phyloP scores from a whole-genome alignment of 2,113 vertebrate species.

The Megaceryle torquata region DNA sequence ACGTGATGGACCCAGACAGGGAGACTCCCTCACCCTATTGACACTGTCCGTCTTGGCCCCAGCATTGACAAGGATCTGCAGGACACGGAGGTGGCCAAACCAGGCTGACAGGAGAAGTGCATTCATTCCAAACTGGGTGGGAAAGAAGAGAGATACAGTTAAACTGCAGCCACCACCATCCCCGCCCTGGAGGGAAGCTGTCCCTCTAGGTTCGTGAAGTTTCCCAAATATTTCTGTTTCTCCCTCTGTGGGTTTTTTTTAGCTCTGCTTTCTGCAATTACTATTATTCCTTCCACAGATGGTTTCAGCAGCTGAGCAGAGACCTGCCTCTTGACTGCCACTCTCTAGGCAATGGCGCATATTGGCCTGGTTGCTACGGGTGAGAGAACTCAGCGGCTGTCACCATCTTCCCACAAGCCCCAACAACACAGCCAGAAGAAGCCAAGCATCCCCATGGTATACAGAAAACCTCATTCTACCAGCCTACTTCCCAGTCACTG shows the following conservation, averaged over 20 bases:
- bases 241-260: not conserved
- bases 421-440: not conserved
- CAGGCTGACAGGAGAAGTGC: conserved; percentile 87
- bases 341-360: not conserved
- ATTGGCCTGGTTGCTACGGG: not conserved
- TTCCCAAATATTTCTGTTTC: not conserved
- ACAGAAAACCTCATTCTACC: not conserved
- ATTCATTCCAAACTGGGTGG: conserved; percentile 89
- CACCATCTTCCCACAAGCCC: not conserved
- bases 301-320: not conserved
- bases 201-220: not conserved
- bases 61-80: conserved; percentile 85
- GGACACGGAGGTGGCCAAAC: conserved; percentile 85
- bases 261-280: not conserved
- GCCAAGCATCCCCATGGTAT: not conserved
- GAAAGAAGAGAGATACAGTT: not conserved
- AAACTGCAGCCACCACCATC: not conserved
- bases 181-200: not conserved
- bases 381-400: not conserved
- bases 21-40: conserved; percentile 79
- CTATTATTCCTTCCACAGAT: not conserved
- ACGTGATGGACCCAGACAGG: rapidly evolving
- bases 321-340: not conserved
- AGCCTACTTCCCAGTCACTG: not conserved
- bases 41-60: conserved; percentile 84